Evolutionary conservation across 2,888 invertebrate genomes (phyloP).

Genomic region (Habrosyne pyritoides): DNA sequence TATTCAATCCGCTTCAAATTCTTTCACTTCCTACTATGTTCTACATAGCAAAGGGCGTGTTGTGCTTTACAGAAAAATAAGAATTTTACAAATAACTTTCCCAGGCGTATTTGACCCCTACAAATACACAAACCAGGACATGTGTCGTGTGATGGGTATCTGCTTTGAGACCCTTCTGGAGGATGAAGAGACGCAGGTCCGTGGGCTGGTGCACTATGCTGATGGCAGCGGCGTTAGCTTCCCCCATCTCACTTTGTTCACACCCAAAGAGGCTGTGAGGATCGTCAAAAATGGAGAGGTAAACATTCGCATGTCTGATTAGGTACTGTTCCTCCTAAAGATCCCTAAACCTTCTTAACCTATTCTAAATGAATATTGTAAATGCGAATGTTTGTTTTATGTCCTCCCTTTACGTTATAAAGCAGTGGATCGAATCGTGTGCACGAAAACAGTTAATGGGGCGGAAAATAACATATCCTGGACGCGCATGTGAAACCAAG

Average conservation of each 20-base stretch:
- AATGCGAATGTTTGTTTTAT: too few species aligned
- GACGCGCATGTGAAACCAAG: too few species aligned
- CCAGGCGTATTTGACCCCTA: constrained; percentile 91
- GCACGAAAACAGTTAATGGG: too few species aligned
- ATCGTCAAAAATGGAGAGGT: constrained; percentile 93
- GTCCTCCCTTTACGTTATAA: too few species aligned
- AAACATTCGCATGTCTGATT: constrained; percentile 15
- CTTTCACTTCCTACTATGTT: too few species aligned
- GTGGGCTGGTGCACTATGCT: constrained; percentile 90
- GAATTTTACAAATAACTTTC: constrained; percentile 12
- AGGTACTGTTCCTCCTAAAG: background rate
- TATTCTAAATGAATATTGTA: background rate
- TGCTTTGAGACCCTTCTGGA: constrained; percentile 92
- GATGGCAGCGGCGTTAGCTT: constrained; percentile 90
- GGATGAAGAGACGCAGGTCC: constrained; percentile 91
- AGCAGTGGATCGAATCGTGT: too few species aligned
- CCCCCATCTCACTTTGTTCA: constrained; percentile 89
- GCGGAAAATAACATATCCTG: too few species aligned
- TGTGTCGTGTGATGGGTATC: constrained; percentile 90
- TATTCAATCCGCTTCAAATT: too few species aligned
- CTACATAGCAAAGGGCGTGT: background rate
- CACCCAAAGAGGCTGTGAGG: constrained; percentile 90
- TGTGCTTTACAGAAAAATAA: background rate
- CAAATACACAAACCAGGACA: constrained; percentile 89
- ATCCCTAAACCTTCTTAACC: background rate